A percentile compares a stretch with the other conserved stretches of the same genome.
phyloP scores from a whole-genome alignment of 1,140 invertebrate species.

The Harlomillsia oculata region DNA sequence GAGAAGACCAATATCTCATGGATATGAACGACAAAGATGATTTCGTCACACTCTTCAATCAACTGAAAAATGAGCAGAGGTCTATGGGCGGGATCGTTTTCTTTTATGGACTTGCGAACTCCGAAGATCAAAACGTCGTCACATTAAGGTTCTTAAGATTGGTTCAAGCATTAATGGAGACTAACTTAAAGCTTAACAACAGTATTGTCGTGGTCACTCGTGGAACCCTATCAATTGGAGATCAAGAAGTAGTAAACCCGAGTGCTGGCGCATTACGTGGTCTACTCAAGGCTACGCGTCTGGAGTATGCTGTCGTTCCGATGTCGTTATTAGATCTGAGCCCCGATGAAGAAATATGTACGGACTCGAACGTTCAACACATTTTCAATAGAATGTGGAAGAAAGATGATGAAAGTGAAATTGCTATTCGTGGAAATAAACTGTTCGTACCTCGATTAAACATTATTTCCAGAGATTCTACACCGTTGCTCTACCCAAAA shows the following conservation, averaged over 20 bases:
- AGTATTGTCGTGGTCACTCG: conserved; percentile 1
- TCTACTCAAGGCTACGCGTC: not conserved
- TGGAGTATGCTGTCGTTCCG: not conserved
- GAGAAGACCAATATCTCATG: too few species aligned
- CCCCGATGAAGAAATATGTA: not conserved
- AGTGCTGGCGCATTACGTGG: not conserved
- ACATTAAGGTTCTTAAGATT: too few species aligned
- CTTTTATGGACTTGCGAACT: too few species aligned
- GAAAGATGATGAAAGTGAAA: not conserved
- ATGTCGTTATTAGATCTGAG: not conserved
- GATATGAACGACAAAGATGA: too few species aligned
- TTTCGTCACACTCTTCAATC: too few species aligned
- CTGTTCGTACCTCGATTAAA: not conserved
- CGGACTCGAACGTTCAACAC: not conserved
- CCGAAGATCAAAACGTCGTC: too few species aligned
- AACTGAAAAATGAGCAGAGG: too few species aligned
- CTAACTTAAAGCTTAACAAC: too few species aligned
- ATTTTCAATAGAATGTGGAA: not conserved
- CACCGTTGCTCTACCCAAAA: not conserved
- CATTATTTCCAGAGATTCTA: not conserved
- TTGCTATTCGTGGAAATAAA: not conserved
- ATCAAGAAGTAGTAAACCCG: not conserved
- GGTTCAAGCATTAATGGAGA: too few species aligned
- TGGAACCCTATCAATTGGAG: not conserved
- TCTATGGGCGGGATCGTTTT: too few species aligned